phyloP scores from a whole-genome alignment of 2,888 invertebrate species.

The Dermolepida albohirtum region DNA sequence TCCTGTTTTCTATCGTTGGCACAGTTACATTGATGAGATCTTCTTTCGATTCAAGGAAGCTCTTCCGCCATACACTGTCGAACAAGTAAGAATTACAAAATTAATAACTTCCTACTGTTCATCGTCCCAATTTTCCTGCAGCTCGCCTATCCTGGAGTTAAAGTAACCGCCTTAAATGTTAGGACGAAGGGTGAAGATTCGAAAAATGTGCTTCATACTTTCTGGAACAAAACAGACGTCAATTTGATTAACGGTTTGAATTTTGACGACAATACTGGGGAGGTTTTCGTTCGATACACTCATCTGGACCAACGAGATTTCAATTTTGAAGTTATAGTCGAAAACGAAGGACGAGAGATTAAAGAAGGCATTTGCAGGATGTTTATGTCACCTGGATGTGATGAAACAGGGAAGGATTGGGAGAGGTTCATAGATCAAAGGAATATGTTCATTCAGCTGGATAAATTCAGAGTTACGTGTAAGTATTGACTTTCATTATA shows the following conservation, averaged over 20 bases:
- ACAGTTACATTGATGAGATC: slow-evolving; percentile 81
- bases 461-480: slow-evolving; percentile 76
- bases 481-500: slow-evolving; percentile 63
- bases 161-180: slow-evolving; percentile 70
- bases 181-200: slow-evolving; percentile 66
- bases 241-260: slow-evolving; percentile 85
- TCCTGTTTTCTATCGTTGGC: slow-evolving; percentile 89
- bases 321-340: slow-evolving; percentile 68
- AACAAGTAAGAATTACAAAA: slow-evolving; percentile 65
- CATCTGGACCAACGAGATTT: slow-evolving; percentile 83
- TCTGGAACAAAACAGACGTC: slow-evolving; percentile 84
- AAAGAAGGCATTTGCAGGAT: slow-evolving; percentile 75
- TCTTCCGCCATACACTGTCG: slow-evolving; percentile 73
- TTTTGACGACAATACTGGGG: slow-evolving; percentile 78
- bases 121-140: slow-evolving; percentile 54
- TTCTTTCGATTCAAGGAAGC: slow-evolving; percentile 81
- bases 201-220: slow-evolving; percentile 73
- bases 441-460: slow-evolving; percentile 77
- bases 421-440: slow-evolving; percentile 71
- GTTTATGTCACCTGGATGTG: slow-evolving; percentile 75
- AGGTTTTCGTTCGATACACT: slow-evolving; percentile 78
- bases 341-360: slow-evolving; percentile 68
- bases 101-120: too few species aligned
- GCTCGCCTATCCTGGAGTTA: slow-evolving; percentile 75
- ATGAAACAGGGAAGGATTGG: slow-evolving; percentile 73